Evolutionary conservation across 2,113 vertebrate species (phyloP).

Genomic region (Danionella cerebrum): DNA sequence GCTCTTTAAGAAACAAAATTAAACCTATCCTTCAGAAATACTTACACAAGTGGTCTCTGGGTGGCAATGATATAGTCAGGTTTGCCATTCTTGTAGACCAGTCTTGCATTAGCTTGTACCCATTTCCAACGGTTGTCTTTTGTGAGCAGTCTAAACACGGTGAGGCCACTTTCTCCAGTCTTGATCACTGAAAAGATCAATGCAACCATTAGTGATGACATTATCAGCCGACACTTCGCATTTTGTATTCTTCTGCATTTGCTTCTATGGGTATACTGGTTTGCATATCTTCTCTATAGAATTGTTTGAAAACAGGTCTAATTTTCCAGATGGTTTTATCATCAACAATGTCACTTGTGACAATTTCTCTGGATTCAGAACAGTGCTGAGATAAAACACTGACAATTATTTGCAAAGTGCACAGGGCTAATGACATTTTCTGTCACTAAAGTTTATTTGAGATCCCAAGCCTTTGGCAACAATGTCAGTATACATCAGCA

Average conservation of each 20-base stretch:
- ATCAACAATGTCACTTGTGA: neutral
- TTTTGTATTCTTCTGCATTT: neutral
- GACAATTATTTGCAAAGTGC: neutral
- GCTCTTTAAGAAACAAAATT: no score
- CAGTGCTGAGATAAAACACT: neutral
- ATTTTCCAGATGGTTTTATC: no score
- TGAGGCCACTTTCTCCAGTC: conserved; percentile 53
- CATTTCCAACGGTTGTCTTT: conserved; percentile 53
- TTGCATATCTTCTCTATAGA: conserved; percentile 15
- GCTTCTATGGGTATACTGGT: conserved; percentile 12
- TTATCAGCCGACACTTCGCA: neutral
- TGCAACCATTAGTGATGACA: neutral
- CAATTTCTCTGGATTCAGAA: neutral
- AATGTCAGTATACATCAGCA: neutral
- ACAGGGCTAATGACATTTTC: neutral
- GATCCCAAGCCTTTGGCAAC: neutral
- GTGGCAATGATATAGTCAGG: conserved; percentile 55
- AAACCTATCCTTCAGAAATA: neutral
- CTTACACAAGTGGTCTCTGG: conserved; percentile 53
- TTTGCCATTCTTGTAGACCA: conserved; percentile 51
- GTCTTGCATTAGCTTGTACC: conserved; percentile 54
- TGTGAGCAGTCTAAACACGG: conserved; percentile 52
- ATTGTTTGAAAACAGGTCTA: no score
- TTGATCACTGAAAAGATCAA: conserved; percentile 47
- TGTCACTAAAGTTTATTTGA: conserved; percentile 5